Conservation (phyloP, 37 sponge, comb jelly and placozoan species). For the Eunapius fragilis region DNA sequence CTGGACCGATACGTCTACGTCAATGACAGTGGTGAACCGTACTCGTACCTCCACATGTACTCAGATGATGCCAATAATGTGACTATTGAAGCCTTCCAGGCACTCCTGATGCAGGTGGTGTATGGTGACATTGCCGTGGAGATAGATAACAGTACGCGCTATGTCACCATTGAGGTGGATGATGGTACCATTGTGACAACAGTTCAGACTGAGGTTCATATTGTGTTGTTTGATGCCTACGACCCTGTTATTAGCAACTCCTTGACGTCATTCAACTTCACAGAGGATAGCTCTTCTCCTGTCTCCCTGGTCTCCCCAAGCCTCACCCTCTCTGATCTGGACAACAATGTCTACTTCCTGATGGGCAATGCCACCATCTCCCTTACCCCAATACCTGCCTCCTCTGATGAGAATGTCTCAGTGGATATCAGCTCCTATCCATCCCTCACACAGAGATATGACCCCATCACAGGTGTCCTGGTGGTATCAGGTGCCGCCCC, state of each 20-base stretch:
- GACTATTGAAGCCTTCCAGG: conserved; percentile 63
- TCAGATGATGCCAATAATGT: background rate
- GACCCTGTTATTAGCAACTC: conserved; percentile 57
- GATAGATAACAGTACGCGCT: conserved; percentile 73
- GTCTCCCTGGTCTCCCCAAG: conserved; percentile 46
- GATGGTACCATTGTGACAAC: conserved; percentile 68
- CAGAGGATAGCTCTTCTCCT: conserved; percentile 43
- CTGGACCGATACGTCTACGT: conserved; percentile 23
- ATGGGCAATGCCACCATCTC: conserved; percentile 62
- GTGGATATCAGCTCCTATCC: conserved; percentile 45
- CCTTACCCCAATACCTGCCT: conserved; percentile 49
- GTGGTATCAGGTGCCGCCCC: conserved; percentile 60
- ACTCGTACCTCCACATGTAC: background rate
- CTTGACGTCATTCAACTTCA: conserved; percentile 29
- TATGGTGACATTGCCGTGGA: conserved; percentile 76
- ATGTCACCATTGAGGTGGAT: conserved; percentile 64
- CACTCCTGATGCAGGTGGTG: conserved; percentile 53
- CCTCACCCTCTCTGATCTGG: conserved; percentile 74
- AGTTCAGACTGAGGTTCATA: conserved; percentile 41
- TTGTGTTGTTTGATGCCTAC: conserved; percentile 70
- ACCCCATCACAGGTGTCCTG: conserved; percentile 47
- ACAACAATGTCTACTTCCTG: conserved; percentile 87
- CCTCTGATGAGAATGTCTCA: conserved; percentile 52
- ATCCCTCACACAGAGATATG: conserved; percentile 40
- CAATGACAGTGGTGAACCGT: background rate